phyloP scores from a whole-genome alignment of 2,113 vertebrate species.

The Sorex fumeus region DNA sequence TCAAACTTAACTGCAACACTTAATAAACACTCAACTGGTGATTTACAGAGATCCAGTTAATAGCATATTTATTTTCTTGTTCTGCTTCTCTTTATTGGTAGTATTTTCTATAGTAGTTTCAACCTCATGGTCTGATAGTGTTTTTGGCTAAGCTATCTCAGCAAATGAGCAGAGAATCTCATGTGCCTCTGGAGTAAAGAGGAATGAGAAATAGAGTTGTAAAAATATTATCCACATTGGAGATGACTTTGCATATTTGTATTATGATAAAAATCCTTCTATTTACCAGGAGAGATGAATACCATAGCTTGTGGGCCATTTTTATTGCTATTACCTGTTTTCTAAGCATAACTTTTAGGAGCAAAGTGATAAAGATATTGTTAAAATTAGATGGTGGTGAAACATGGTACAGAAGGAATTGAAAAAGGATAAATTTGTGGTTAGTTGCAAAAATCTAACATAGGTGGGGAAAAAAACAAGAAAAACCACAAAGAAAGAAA shows the following conservation, averaged over 20 bases:
- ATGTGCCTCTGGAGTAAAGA: conserved; percentile 66
- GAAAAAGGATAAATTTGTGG: background rate
- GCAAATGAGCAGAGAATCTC: conserved; percentile 56
- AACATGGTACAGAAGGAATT: background rate
- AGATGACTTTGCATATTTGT: conserved; percentile 76
- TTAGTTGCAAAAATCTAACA: conserved; percentile 18
- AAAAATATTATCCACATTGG: conserved; percentile 75
- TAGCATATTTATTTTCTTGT: conserved; percentile 66
- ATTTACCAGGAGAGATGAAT: conserved; percentile 68
- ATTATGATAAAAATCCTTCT: conserved; percentile 73
- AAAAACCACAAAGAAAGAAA: background rate
- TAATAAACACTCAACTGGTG: conserved; percentile 80
- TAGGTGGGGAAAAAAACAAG: background rate
- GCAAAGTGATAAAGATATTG: conserved; percentile 51
- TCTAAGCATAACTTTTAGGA: conserved; percentile 50
- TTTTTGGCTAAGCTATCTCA: conserved; percentile 69
- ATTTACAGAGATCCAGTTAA: conserved; percentile 75
- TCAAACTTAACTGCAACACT: conserved; percentile 77
- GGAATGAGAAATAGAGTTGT: conserved; percentile 70
- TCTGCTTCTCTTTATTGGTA: conserved; percentile 56
- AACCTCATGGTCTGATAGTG: conserved; percentile 1
- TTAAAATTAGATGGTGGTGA: conserved; percentile 22
- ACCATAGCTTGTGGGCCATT: background rate
- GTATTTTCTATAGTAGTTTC: conserved; percentile 55
- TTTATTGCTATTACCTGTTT: conserved; percentile 67